Evolutionary conservation across 2,797 vertebrate genomes (phyloP), one percentile per base, ranked within the genome.

Genomic region (Macropodus opercularis): DNA sequence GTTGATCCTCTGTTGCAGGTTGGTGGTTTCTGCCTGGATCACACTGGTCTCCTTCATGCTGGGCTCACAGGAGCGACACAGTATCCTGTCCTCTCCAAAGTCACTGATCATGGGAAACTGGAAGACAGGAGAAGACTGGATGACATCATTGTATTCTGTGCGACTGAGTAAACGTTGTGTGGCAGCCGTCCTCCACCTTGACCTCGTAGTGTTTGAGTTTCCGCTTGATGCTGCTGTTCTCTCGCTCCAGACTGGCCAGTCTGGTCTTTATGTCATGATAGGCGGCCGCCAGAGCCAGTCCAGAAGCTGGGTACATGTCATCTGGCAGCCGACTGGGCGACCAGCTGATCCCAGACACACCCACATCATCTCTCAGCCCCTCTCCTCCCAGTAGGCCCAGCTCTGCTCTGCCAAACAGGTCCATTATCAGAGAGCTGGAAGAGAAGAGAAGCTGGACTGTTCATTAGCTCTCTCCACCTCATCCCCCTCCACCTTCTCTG

Each of bases 191-290:
- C 44, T 69, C 51, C 85, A 95, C 94, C 94, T 95, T 95, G 76
- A 94, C 87, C 86, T 96, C 94, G 1, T 96, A 96, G 83, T 93
- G 91, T 87, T 94, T 94, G 11, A 96, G 93, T 5, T 94, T 93
- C 32, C 93, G 91, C 52, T 93, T 94, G 72, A 96, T 94, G 23
- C 91, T 94, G 75, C 92, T 92, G 39, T 96, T 96, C 84, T 96
- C 95, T 40, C 93, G 77, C 90, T 96, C 95, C 62, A 96, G 88
- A 58, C 92, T 91, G 13, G 93, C 93, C 19, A 96, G 89, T 0
- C 95, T 88, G 51, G 93, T 92, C 77, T 95, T 95, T 85, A 96
- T 96, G 88, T 96, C 95, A 3, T 95, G 94, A 5, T 96, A 96
- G 56, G 95, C 95, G 0, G 94, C 95, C 43, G 95, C 94, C 69